Conservation (phyloP, 1,140 invertebrate species). For the Conus betulinus region DNA sequence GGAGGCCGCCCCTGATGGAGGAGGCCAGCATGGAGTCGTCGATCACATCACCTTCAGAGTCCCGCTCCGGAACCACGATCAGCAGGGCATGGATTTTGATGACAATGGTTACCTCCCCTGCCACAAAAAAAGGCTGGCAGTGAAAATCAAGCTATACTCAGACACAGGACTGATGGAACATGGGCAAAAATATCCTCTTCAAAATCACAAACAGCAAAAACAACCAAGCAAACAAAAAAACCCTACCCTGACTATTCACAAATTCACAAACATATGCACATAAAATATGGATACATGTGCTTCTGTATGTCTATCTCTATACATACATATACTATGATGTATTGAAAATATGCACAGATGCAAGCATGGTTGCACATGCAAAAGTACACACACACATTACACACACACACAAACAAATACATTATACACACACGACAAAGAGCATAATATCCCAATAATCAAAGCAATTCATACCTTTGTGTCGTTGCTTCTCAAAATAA, state of each 20-base stretch:
- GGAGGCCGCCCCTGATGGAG: slow-evolving; percentile 35
- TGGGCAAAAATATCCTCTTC: too few species aligned
- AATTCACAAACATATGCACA: not conserved
- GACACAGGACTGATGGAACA: not conserved
- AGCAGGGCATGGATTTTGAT: slow-evolving; percentile 58
- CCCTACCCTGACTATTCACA: not conserved
- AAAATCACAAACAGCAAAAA: too few species aligned
- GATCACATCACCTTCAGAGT: slow-evolving; percentile 48
- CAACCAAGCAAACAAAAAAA: not conserved
- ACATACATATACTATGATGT: too few species aligned
- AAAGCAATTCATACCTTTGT: slow-evolving; percentile 60
- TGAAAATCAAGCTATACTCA: not conserved
- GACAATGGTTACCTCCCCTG: slow-evolving; percentile 61
- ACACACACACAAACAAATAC: too few species aligned
- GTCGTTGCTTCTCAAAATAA: slow-evolving; percentile 66
- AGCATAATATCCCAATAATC: not conserved
- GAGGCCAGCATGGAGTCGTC: slow-evolving; percentile 37
- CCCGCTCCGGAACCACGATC: slow-evolving; percentile 54
- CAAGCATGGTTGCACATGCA: too few species aligned
- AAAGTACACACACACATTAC: too few species aligned
- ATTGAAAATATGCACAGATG: too few species aligned
- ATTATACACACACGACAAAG: not conserved
- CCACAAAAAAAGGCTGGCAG: not conserved
- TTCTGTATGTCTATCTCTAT: too few species aligned
- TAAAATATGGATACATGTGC: not conserved